A percentile compares a stretch with the other conserved stretches of the same genome.
Evolutionary conservation across 2,113 vertebrate species (phyloP).

Genomic region (Oryzias woworae): DNA sequence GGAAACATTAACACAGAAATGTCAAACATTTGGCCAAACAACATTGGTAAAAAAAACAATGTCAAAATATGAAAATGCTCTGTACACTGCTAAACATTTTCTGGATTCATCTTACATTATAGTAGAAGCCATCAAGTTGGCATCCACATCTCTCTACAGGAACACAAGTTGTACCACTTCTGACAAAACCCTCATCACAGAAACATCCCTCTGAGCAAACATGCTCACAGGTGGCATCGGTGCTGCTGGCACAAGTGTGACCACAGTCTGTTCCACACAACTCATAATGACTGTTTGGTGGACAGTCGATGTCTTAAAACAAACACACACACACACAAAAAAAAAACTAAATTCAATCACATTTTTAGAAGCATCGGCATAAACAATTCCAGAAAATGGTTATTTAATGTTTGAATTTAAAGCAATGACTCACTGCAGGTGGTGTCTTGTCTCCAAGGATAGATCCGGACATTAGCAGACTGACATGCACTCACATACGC

Average conservation of each 20-base stretch:
- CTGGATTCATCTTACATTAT: slow-evolving; percentile 17
- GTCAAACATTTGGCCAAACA: too few relatives aligned
- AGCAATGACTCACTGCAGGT: slow-evolving; percentile 62
- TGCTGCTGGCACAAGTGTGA: slow-evolving; percentile 56
- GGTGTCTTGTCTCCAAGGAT: slow-evolving; percentile 65
- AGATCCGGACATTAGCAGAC: slow-evolving; percentile 50
- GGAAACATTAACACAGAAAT: not conserved
- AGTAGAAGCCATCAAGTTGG: slow-evolving; percentile 64
- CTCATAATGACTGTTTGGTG: slow-evolving; percentile 72
- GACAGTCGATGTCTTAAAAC: slow-evolving; percentile 50
- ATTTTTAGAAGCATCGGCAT: too few relatives aligned
- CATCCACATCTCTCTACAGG: slow-evolving; percentile 76
- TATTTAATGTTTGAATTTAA: not conserved
- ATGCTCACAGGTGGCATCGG: slow-evolving; percentile 39
- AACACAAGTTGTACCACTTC: slow-evolving; percentile 73
- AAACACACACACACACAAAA: not conserved
- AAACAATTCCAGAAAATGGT: not conserved
- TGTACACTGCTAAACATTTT: too few relatives aligned
- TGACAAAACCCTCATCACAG: slow-evolving; percentile 68
- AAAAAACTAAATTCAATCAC: not conserved
- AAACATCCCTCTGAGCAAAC: slow-evolving; percentile 73
- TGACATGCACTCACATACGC: slow-evolving; percentile 63
- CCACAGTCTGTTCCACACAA: slow-evolving; percentile 62
- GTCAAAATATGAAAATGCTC: not conserved
- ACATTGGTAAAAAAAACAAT: not conserved